Base-by-base conservation (phyloP, 2,888 invertebrate genomes). In the Lamellibrachia satsuma region DNA sequence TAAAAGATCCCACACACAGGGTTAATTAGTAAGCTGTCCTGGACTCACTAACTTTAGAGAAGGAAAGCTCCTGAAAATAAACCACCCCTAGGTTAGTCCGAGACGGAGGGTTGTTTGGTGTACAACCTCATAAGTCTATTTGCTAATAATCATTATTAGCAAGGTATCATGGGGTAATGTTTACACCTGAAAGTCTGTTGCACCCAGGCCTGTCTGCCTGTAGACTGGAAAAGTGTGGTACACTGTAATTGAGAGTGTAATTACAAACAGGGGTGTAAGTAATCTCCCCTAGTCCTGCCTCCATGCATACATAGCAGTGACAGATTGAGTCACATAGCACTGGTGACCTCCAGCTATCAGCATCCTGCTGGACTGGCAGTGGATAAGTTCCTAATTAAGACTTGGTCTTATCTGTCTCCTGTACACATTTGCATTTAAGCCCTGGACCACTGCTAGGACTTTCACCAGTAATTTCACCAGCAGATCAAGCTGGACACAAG, bases 361-460 rank as follows among this genome's bases (percentile, higher is more conserved):
- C n/a, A 75, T 75, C 75, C 75, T 75, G 75, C n/a, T 75, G n/a
- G 75, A 22, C 75, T 15, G 15, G 75, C 75, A 75, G 22, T 75
- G 75, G 75, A 75, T 75, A 75, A 75, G 75, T 75, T 75, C 75
- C 75, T 75, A 75, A 75, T 75, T 75, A 75, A 75, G n/a, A n/a
- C 75, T n/a, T 75, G 75, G 75, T 22, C 22, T 75, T 75, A 75
- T 75, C 75, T 75, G 22, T 11, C 11, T n/a, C 22, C 6, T 75
- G 75, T n/a, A 75, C 75, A 75, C 75, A 22, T 75, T 75, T 75
- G 75, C 75, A 75, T 75, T 11, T 75, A 75, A 75, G 75, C 75
- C 75, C 75, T 75, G 75, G 15, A 75, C 75, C 75, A 75, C n/a
- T 75, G 75, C 75, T 22, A 7, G 22, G 75, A 75, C 75, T 75